Evolutionary conservation across 2,113 vertebrate genomes (phyloP), one percentile per base, ranked within the genome.

Genomic region (Erythrolamprus reginae): DNA sequence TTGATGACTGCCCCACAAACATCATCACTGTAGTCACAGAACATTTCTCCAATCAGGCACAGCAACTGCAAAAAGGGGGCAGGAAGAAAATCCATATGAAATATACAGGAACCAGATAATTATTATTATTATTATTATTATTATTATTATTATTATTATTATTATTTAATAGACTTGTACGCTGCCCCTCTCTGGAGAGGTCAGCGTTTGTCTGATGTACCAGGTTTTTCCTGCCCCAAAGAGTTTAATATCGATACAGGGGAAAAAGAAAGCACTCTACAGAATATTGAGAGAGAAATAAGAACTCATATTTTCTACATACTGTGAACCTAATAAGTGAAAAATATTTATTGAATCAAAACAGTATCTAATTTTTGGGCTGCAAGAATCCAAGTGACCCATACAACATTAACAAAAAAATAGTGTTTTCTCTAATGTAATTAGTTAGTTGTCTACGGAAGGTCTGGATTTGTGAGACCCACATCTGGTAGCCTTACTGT

Each of bases 1-100:
- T 98, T 98, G 91, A 98, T 96, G 51, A 98, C 98, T 0, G 98
- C 98, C 1, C 98, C 98, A 0, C 98, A 98, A 84, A 98, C 96
- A 10, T 98, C 98, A 0, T 94, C 90, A 0, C 97, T 97, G 90
- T 97, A 96, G 3, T 97, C 95, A 0, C 96, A 97, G 87, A 98
- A 98, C 91, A 97, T 97, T 93, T 98, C 98, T 48, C 98, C 98
- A 0, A 98, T 97, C 91, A 98, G 97, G 84, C 98, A 98, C 86
- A 98, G 95, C 87, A 98, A 91, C 98, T 98, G 93, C 5, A 23
- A 2, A 0, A 50, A 65, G 24, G 1, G 56, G 52, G 13, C 26
- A 65, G 8, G 10, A 48, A 33, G 7, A 5, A 28, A 23, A 88
- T 2, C 0, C 21, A 77, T 19, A 82, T 33, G 42, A 77, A 58